Conservation (phyloP, 2,888 invertebrate species). For the Euphydryas editha region DNA sequence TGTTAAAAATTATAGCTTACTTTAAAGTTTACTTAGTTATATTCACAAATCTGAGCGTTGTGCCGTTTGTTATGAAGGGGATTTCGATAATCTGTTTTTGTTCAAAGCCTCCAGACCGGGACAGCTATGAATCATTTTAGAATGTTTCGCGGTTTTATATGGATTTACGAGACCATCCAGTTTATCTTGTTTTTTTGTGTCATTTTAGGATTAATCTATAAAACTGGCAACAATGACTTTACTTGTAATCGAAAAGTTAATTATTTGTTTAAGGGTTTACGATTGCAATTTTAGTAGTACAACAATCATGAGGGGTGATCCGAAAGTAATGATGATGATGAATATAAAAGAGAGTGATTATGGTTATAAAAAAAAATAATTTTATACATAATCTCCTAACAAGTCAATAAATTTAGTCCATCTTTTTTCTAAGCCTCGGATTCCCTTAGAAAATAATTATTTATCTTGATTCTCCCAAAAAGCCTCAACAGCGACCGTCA, state of each 20-base stretch:
- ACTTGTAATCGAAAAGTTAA: constrained; percentile 5
- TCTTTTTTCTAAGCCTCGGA: no score
- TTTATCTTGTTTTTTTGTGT: constrained; percentile 65
- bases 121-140: constrained; percentile 76
- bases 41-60: constrained; percentile 44
- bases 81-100: constrained; percentile 78
- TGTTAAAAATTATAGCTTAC: neutral
- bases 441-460: no score
- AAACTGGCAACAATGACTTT: constrained; percentile 27
- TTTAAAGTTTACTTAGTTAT: neutral
- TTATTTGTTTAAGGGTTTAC: neutral
- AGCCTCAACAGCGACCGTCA: no score
- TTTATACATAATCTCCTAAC: no score
- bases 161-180: constrained; percentile 64
- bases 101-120: constrained; percentile 69
- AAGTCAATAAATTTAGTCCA: no score
- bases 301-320: no score
- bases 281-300: neutral
- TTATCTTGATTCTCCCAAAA: no score
- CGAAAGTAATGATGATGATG: no score
- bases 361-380: no score
- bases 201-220: constrained; percentile 58
- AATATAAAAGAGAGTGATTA: no score
- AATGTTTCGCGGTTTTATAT: constrained; percentile 76
- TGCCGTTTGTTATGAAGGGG: constrained; percentile 69